A percentile compares a stretch with the other conserved stretches of the same genome.
These are phyloP conservation scores for Rousettus madagascariensis DNA, from an alignment of 2,797 vertebrate genomes.

Conservation along the genomic window DNA sequence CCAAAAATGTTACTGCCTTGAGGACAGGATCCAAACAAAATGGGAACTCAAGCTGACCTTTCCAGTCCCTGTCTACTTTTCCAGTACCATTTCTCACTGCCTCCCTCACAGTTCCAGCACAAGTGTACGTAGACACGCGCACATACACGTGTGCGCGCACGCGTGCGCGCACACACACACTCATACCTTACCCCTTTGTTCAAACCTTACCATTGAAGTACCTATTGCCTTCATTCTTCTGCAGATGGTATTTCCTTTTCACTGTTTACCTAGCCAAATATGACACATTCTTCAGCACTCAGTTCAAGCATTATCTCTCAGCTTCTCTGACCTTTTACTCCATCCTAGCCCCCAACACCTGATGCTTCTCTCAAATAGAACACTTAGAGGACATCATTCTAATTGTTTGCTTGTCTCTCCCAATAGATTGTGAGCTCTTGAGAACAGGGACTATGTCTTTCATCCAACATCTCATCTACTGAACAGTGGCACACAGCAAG, in stretches of 20 bases:
- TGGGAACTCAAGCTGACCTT: not conserved
- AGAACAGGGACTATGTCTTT: not conserved
- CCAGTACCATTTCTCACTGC: not conserved
- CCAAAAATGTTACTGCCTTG: conserved; percentile 18
- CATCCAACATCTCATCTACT: not conserved
- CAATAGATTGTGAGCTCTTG: not conserved
- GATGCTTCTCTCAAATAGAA: not conserved
- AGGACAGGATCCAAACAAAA: not conserved
- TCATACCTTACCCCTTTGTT: not conserved
- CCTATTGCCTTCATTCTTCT: not conserved
- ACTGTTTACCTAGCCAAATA: not conserved
- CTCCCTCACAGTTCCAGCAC: not conserved
- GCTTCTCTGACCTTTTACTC: conserved; percentile 10
- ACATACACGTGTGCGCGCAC: too few relatives aligned
- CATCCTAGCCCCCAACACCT: not conserved
- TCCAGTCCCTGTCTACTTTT: not conserved
- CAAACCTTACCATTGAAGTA: not conserved
- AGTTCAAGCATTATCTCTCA: conserved; percentile 1
- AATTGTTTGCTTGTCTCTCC: not conserved
- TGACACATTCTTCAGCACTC: not conserved
- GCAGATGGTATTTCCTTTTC: not conserved
- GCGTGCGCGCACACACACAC: not conserved
- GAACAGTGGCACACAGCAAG: not conserved
- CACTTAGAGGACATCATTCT: not conserved
- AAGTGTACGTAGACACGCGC: not conserved